Evolutionary conservation across 2,888 invertebrate species (phyloP).

Genomic region (Lithosia quadra): DNA sequence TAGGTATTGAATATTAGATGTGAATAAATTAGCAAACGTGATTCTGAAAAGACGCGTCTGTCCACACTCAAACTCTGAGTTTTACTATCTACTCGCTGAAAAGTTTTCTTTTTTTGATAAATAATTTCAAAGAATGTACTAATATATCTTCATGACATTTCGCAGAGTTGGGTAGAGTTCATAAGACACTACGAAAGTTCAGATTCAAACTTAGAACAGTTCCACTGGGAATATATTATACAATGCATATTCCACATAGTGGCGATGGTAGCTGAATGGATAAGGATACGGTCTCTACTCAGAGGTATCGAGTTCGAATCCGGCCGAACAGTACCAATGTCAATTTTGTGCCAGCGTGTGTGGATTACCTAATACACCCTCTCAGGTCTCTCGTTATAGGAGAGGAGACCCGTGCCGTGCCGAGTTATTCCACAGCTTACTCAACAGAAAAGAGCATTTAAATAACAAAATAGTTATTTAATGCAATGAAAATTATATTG

Average conservation of each 20-base stretch:
- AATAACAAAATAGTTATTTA: background rate
- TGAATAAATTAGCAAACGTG: background rate
- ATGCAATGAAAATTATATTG: background rate
- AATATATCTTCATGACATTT: background rate
- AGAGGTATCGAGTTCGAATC: too few species aligned
- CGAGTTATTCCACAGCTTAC: too few species aligned
- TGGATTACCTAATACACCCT: too few species aligned
- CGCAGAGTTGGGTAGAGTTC: background rate
- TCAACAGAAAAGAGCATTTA: background rate
- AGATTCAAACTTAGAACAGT: background rate
- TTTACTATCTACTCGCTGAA: background rate
- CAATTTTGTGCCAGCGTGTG: too few species aligned
- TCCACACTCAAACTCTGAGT: background rate
- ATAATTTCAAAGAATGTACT: too few species aligned
- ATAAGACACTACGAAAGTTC: background rate
- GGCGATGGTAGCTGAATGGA: too few species aligned
- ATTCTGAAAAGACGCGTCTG: background rate
- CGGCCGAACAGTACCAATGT: too few species aligned
- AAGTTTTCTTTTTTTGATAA: background rate
- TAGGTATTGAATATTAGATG: background rate
- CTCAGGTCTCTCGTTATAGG: too few species aligned
- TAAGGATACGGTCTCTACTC: too few species aligned
- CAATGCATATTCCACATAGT: background rate
- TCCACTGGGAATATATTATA: background rate
- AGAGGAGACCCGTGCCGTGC: too few species aligned